phyloP scores from a whole-genome alignment of 2,797 vertebrate species.

The Poeciliopsis presidionis region DNA sequence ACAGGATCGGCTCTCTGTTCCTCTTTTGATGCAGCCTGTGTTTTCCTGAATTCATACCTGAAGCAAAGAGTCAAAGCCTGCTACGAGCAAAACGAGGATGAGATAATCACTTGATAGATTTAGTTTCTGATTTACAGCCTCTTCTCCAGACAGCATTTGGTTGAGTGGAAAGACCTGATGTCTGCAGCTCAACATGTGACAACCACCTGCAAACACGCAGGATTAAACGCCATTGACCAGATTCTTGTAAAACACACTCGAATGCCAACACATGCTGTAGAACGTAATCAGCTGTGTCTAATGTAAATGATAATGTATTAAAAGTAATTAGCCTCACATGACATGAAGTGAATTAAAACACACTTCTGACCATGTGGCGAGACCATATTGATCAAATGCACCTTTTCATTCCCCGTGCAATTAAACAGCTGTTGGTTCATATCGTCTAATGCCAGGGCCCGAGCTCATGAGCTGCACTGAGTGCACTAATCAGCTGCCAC shows the following conservation, averaged over 20 bases:
- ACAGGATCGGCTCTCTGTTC: background rate
- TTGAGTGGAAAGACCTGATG: background rate
- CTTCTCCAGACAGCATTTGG: background rate
- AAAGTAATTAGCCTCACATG: constrained; percentile 23
- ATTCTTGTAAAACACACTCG: background rate
- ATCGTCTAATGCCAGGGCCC: background rate
- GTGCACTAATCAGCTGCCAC: constrained; percentile 2
- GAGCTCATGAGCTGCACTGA: constrained; percentile 3
- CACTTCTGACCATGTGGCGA: constrained; percentile 10
- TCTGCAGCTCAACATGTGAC: constrained; percentile 11
- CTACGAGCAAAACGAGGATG: background rate
- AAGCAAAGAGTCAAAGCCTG: background rate
- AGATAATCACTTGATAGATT: background rate
- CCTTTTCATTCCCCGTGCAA: constrained; percentile 2
- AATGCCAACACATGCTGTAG: background rate
- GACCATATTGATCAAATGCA: constrained; percentile 9
- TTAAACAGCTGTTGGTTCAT: constrained; percentile 19
- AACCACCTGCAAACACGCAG: constrained; percentile 11
- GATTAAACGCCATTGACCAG: constrained; percentile 20
- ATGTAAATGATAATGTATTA: constrained; percentile 15
- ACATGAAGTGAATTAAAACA: constrained; percentile 22
- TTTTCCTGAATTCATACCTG: background rate
- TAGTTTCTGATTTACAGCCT: background rate
- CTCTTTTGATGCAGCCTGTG: background rate
- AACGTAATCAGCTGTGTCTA: constrained; percentile 7